phyloP scores from a whole-genome alignment of 2,113 vertebrate species.

The Sakesphorus luctuosus region DNA sequence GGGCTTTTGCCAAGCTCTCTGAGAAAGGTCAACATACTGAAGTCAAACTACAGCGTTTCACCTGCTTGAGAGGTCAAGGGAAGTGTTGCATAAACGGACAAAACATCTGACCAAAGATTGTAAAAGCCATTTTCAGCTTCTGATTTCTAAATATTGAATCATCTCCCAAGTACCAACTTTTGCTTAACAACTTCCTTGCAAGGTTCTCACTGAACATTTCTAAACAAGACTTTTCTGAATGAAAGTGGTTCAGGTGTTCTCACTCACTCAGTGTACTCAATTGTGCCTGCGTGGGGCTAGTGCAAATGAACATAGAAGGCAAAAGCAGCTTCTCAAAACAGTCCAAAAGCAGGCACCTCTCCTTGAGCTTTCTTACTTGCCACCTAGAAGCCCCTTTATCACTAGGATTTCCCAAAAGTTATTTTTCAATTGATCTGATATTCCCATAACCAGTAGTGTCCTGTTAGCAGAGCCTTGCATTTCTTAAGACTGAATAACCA shows the following conservation, averaged over 20 bases:
- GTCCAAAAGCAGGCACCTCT: not conserved
- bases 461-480: not conserved
- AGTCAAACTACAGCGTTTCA: conserved; percentile 6
- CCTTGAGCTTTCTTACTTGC: not conserved
- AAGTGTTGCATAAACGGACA: conserved; percentile 23
- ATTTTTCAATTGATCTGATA: not conserved
- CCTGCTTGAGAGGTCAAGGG: conserved; percentile 23
- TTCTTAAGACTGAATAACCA: accelerated
- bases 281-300: accelerated
- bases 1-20: conserved; percentile 30
- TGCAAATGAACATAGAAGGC: not conserved
- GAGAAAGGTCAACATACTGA: conserved; percentile 60
- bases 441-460: not conserved
- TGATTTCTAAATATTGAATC: not conserved
- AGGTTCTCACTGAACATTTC: not conserved
- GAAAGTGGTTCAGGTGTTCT: not conserved
- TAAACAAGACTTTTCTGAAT: accelerated
- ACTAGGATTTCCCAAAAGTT: not conserved
- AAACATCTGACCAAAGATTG: not conserved
- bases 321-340: not conserved
- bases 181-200: accelerated
- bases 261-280: not conserved
- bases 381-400: not conserved
- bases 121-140: not conserved
- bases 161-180: not conserved